Evolutionary conservation across 1,140 invertebrate species (phyloP), one percentile per base, ranked within the genome.

Genomic region (Anoplophora glabripennis): DNA sequence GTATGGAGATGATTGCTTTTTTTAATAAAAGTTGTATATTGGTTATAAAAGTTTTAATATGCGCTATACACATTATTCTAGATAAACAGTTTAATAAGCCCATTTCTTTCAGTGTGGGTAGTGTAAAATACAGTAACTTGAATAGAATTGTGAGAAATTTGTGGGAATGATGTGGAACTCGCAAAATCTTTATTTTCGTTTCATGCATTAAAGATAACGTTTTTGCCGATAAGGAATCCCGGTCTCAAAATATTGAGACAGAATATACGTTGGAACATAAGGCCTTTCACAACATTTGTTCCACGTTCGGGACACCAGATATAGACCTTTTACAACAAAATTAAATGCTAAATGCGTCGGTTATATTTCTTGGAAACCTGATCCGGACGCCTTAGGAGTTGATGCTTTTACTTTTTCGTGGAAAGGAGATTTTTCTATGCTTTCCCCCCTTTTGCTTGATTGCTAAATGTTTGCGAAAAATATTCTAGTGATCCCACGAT

Each of bases 91-190:
- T n/a, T n/a, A n/a, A n/a, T n/a, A n/a, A n/a, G n/a, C n/a, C n/a
- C n/a, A n/a, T n/a, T n/a, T n/a, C n/a, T n/a, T n/a, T n/a, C n/a
- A n/a, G n/a, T n/a, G n/a, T n/a, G n/a, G n/a, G n/a, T n/a, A n/a
- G n/a, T n/a, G n/a, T n/a, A n/a, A n/a, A n/a, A n/a, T n/a, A n/a
- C n/a, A n/a, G n/a, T n/a, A n/a, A n/a, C n/a, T n/a, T n/a, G n/a
- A n/a, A n/a, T n/a, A n/a, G n/a, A n/a, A n/a, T n/a, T n/a, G n/a
- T n/a, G n/a, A n/a, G n/a, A n/a, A n/a, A n/a, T n/a, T n/a, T n/a
- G n/a, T n/a, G n/a, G n/a, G n/a, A n/a, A 44, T 78, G 71, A 71
- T 73, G 71, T 47, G 74, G 76, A 58, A 18, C 35, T 1, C 57
- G 69, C 12, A 63, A 69, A 4, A 56, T 76, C 18, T 74, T 52